A percentile compares a stretch with the other conserved stretches of the same genome.
phyloP scores from a whole-genome alignment of 35 echinoderm and acorn worm genomes.

The Amphiura filiformis region DNA sequence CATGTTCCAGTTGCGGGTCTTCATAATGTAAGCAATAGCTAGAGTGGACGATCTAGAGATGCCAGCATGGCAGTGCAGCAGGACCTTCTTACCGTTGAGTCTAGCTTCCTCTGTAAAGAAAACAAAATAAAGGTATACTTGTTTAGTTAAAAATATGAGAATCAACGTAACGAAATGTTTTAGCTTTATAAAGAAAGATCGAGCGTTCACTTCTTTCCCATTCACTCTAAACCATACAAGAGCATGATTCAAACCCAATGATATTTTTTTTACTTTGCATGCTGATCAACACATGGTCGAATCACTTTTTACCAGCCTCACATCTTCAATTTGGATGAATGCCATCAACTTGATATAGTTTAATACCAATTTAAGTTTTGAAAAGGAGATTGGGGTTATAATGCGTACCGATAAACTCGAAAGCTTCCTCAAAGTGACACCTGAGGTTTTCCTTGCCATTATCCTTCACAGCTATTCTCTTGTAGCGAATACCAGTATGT shows the following conservation, averaged over 20 bases:
- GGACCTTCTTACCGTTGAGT: conserved; percentile 49
- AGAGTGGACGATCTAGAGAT: conserved; percentile 91
- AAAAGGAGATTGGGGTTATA: no score
- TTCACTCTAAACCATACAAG: background rate
- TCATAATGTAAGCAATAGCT: conserved; percentile 97
- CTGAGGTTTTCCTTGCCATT: conserved; percentile 63
- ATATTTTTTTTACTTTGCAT: no score
- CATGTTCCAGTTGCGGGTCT: conserved; percentile 72
- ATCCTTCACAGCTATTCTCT: conserved; percentile 77
- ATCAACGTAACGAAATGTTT: background rate
- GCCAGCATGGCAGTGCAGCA: conserved; percentile 95
- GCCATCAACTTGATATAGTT: no score
- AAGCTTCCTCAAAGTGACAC: conserved; percentile 76
- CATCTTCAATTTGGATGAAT: no score
- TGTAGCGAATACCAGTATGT: conserved; percentile 48
- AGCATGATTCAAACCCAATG: background rate
- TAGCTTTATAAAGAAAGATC: background rate
- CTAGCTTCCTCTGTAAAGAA: conserved; percentile 82
- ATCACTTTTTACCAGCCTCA: no score
- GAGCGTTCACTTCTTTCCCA: background rate
- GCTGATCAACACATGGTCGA: no score
- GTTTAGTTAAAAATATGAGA: background rate
- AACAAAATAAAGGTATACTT: no score
- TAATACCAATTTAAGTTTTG: no score
- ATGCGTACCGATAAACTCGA: conserved; percentile 90